Evolutionary conservation across 1,140 invertebrate species (phyloP).

Genomic region (Temnothorax longispinosus): DNA sequence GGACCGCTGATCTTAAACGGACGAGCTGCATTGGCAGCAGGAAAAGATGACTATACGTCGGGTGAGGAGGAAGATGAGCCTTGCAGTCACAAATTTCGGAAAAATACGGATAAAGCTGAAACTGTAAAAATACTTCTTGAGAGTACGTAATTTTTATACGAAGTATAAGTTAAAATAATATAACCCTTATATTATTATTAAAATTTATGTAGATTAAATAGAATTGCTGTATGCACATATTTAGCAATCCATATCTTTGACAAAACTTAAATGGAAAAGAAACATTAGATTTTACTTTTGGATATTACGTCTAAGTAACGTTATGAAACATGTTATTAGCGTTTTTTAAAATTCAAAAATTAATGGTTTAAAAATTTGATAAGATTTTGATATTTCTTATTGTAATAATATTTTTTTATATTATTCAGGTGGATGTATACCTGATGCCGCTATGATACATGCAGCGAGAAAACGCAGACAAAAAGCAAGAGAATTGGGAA

Average conservation of each 20-base stretch:
- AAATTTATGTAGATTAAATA: slow-evolving; percentile 22
- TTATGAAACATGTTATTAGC: background rate
- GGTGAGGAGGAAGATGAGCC: slow-evolving; percentile 88
- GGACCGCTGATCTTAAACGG: slow-evolving; percentile 91
- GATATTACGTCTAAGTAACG: background rate
- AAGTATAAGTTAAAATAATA: background rate
- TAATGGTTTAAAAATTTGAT: background rate
- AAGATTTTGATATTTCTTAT: background rate
- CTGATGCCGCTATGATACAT: slow-evolving; percentile 98
- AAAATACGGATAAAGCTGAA: slow-evolving; percentile 86
- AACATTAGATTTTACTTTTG: background rate
- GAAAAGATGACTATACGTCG: slow-evolving; percentile 91
- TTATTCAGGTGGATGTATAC: slow-evolving; percentile 92
- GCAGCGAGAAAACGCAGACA: slow-evolving; percentile 96
- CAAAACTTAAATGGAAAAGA: slow-evolving; percentile 7
- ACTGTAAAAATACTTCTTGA: slow-evolving; percentile 90
- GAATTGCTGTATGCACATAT: slow-evolving; percentile 1
- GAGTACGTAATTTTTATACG: slow-evolving; percentile 84
- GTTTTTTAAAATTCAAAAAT: background rate
- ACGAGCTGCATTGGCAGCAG: slow-evolving; percentile 91
- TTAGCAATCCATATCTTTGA: background rate
- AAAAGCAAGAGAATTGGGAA: slow-evolving; percentile 92
- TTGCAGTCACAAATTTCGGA: slow-evolving; percentile 87
- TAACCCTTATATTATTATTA: background rate
- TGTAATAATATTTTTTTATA: slow-evolving; percentile 8